phyloP scores from a whole-genome alignment of 2,113 vertebrate genomes.

The Loxodonta africana region DNA sequence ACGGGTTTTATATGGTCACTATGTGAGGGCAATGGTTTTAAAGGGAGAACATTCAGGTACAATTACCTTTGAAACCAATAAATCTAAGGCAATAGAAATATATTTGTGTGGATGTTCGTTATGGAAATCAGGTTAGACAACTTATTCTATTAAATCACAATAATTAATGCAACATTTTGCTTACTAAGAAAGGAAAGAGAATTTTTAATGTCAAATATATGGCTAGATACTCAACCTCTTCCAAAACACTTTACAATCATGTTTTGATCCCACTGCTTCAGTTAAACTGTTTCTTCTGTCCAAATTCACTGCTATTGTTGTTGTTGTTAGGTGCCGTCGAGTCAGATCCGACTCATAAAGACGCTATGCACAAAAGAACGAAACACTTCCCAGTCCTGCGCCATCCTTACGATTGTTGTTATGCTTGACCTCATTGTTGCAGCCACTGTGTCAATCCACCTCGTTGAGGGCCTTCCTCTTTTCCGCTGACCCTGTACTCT shows the following conservation, averaged over 20 bases:
- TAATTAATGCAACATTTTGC: slow-evolving; percentile 59
- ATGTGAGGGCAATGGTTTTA: background rate
- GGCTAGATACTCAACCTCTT: background rate
- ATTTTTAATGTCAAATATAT: slow-evolving; percentile 30
- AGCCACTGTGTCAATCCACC: no score
- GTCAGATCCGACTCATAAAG: no score
- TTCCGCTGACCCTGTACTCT: no score
- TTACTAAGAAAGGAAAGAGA: slow-evolving; percentile 54
- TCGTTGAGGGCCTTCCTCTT: no score
- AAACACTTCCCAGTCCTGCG: no score
- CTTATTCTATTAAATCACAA: slow-evolving; percentile 45
- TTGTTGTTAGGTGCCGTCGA: no score
- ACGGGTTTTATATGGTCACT: no score
- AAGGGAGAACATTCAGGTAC: slow-evolving; percentile 36
- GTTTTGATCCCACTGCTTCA: slow-evolving; percentile 1
- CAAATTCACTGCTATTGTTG: background rate
- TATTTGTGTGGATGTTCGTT: slow-evolving; percentile 39
- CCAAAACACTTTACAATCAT: slow-evolving; percentile 35
- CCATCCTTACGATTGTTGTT: no score
- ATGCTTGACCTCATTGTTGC: no score
- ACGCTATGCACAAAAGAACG: no score
- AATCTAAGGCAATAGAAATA: slow-evolving; percentile 34
- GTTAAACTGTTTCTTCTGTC: slow-evolving; percentile 11
- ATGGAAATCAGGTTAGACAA: slow-evolving; percentile 49
- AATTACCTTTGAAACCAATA: slow-evolving; percentile 47